A percentile compares a stretch with the other conserved stretches of the same genome.
Evolutionary conservation across 2,888 invertebrate genomes (phyloP).

Genomic region (Oscheius sp.): DNA sequence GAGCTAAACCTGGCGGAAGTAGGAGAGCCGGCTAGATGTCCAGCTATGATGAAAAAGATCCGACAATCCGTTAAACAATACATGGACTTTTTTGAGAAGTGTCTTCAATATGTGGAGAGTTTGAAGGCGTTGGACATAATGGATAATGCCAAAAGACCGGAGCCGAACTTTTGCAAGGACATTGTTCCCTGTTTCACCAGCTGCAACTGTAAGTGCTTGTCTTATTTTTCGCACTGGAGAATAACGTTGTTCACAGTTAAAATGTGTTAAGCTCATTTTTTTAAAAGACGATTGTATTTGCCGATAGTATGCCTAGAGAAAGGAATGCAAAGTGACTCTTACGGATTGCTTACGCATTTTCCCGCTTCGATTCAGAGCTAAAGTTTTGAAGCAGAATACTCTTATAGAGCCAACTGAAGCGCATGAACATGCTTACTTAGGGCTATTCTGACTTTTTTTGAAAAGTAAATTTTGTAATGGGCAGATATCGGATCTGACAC

Average conservation of each 20-base stretch:
- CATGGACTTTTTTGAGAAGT: slow-evolving; percentile 18
- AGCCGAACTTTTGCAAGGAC: slow-evolving; percentile 17
- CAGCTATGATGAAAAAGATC: slow-evolving; percentile 2
- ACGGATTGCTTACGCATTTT: too few relatives aligned
- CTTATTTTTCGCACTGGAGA: background rate
- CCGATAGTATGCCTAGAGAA: too few relatives aligned
- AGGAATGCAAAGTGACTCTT: too few relatives aligned
- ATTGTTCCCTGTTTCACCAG: slow-evolving; percentile 11
- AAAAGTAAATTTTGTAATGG: background rate
- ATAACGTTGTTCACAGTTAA: too few relatives aligned
- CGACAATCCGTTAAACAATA: background rate
- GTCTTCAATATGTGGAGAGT: background rate
- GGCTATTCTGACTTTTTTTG: background rate
- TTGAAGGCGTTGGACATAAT: background rate
- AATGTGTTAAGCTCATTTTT: too few relatives aligned
- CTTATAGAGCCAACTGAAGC: too few relatives aligned
- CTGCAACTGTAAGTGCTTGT: slow-evolving; percentile 7
- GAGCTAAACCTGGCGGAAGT: slow-evolving; percentile 11
- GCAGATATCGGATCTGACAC: background rate
- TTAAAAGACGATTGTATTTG: too few relatives aligned
- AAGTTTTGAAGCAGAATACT: too few relatives aligned
- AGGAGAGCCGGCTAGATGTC: background rate
- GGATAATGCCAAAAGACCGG: background rate
- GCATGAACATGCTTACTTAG: too few relatives aligned
- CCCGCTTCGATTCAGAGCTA: too few relatives aligned